Evolutionary conservation across 2,797 vertebrate genomes (phyloP), one percentile per base, ranked within the genome.

Genomic region (Acanthurus leucopareius): DNA sequence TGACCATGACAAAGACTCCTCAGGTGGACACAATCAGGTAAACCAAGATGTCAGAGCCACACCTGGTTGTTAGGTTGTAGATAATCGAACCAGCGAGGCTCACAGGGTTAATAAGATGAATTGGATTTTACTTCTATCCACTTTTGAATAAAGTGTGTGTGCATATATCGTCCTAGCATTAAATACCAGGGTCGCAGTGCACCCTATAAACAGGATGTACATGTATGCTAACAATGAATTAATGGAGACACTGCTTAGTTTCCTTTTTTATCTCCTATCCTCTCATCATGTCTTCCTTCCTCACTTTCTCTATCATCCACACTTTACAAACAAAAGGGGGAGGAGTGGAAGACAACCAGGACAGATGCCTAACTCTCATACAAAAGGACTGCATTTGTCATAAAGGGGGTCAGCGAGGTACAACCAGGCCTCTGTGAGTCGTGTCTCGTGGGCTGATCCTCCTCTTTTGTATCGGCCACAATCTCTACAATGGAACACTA

Each of bases 321-420:
- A 88, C 75, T 70, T 75, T 32, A 3, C 4, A 76, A 19, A 77
- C 86, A 54, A 73, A 74, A 75, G 25, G 56, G 66, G 68, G 75
- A 56, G 68, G 52, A 69, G 66, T 57, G 67, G 45, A 81, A 62
- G 74, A 58, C 53, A 59, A 65, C 51, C 16, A 56, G 54, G 69
- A 68, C 77, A 69, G 77, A 83, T 16, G 80, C 80, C 68, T 49
- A 25, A 60, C 62, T 85, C 73, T 79, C 52, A 74, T 62, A 82
- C 28, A 52, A 83, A 90, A 90, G 64, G 79, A 86, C 67, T 75
- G 80, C 84, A 79, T 88, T 86, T 87, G 85, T 85, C 85, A 75
- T 87, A 84, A 85, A 90, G 56, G 77, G 80, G 94, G 91, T 93
- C 93, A 93, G 80, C 89, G 83, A 85, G 92, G 87, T 89, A 84